Conservation (phyloP, 2,888 invertebrate genomes). For the Apoda limacodes region DNA sequence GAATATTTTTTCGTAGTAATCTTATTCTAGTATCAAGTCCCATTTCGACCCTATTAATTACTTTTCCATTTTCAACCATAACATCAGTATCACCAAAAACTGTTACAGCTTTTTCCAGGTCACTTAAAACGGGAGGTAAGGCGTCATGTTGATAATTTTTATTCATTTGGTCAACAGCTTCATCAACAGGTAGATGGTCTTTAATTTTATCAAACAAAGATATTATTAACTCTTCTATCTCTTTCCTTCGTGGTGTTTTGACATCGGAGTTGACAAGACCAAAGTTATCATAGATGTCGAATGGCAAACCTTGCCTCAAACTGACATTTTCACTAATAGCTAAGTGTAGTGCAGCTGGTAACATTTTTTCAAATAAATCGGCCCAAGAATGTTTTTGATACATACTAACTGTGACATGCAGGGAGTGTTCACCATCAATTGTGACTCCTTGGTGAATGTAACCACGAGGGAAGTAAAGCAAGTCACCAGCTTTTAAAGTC, state of each 20-base stretch:
- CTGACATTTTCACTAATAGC: constrained; percentile 79
- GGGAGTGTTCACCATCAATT: constrained; percentile 83
- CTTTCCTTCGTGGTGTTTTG: constrained; percentile 45
- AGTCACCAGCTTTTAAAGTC: constrained; percentile 85
- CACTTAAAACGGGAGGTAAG: constrained; percentile 83
- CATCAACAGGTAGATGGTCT: constrained; percentile 75
- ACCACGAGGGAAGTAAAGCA: constrained; percentile 94
- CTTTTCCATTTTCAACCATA: constrained; percentile 72
- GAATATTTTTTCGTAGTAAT: constrained; percentile 68
- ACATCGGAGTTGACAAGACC: constrained; percentile 76
- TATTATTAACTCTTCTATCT: constrained; percentile 64
- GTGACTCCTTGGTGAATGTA: constrained; percentile 89
- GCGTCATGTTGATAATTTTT: constrained; percentile 87
- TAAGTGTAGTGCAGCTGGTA: constrained; percentile 80
- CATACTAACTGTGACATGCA: constrained; percentile 94
- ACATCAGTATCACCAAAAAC: constrained; percentile 79
- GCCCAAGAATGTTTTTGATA: constrained; percentile 93
- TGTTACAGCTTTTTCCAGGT: constrained; percentile 76
- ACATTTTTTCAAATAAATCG: constrained; percentile 84
- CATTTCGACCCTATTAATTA: constrained; percentile 75
- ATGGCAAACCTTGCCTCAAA: constrained; percentile 83
- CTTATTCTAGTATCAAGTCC: constrained; percentile 73
- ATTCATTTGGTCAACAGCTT: constrained; percentile 88
- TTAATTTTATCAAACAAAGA: constrained; percentile 71
- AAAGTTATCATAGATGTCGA: constrained; percentile 79